Base-by-base conservation (phyloP, 2,888 invertebrate genomes). In the Drosophila diplacantha region DNA sequence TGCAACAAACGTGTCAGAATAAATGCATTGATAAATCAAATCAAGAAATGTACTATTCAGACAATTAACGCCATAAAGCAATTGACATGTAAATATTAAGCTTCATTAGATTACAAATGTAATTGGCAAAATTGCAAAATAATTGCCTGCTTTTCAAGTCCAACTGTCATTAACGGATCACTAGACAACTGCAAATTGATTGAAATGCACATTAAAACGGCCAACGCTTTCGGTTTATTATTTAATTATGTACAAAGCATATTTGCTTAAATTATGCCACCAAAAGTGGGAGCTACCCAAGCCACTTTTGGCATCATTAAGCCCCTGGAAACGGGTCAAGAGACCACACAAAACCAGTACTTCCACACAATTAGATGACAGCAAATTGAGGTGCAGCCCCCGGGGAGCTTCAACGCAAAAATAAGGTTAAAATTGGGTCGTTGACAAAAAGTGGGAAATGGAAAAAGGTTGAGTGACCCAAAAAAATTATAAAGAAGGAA, bases 331-430 rank as follows among this genome's bases (percentile, higher is more conserved):
- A 37, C 22, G 56, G 43, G 43, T 43, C 39, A 56, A 55, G 26
- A 39, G 34, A 50, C 41, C 57, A 51, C 44, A 57, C 65, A 52
- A 59, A 46, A 11, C 73, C 74, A 44, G 38, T 38, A 46, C 38
- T 84, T 85, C 74, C 85, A 79, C 81, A 74, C 84, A 83, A 83
- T 79, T 83, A 85, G 76, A 73, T 77, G 72, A 72, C 68, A 64
- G 65, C 71, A 81, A 78, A 82, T 78, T 82, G 78, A 78, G 81
- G 78, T 77, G 72, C 74, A 66, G 70, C 60, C 39, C 34, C 61
- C 8, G 62, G 50, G 35, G 41, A 43, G 41, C 22, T 14, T 47
- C 64, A 46, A 55, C 16, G 29, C 41, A 38, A 47, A 68, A 38
- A 60, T 60, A 69, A 57, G 72, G 60, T 62, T 74, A 20, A 74